Base-by-base conservation (phyloP, 2,113 vertebrate genomes). In the Tachysurus vachellii region DNA sequence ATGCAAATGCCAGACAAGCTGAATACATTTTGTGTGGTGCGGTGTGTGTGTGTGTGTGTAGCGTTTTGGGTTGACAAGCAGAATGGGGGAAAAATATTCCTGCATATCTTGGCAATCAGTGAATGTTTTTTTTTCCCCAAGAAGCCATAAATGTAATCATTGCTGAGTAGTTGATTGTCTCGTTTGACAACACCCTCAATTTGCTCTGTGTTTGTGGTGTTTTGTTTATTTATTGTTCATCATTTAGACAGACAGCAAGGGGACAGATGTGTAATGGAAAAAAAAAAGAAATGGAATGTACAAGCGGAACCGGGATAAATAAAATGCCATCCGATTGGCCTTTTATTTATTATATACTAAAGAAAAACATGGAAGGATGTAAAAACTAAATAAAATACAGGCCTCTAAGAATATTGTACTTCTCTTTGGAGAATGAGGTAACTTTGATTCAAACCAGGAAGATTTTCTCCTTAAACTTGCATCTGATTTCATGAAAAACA, bases 131-230 rank as follows among this genome's bases (percentile, higher is more conserved):
- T 36, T 50, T 50, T 50, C 47, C 54, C 61, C 54, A 68, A 83
- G 59, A 79, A 80, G 53, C 79, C 70, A 42, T 84, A 80, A 83
- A 83, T 77, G 5, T 86, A 89, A 89, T 89, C 88, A 83, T 36
- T 86, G 80, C 73, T 59, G 5, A 56, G 36, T 14, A 70, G 59
- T 85, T 84, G 56, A 66, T 85, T 87, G 71, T 64, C 77, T 68
- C 54, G 50, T 77, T 76, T 87, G 70, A 53, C 62, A 87, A 85
- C 71, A 66, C 44, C 66, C 64, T 64, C 16, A 42, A n/a, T 66
- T 85, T 10, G 26, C 26, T 62, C 23, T 68, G 54, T 13, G 53
- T 28, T 57, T 36, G 53, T 80, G 77, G n/a, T 79, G 75, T 54
- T 79, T 9, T 57, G 77, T 80, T 80, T 80, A 31, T 80, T 59